Conservation (phyloP, 2,113 vertebrate species). For the Oreochromis tanganicae region DNA sequence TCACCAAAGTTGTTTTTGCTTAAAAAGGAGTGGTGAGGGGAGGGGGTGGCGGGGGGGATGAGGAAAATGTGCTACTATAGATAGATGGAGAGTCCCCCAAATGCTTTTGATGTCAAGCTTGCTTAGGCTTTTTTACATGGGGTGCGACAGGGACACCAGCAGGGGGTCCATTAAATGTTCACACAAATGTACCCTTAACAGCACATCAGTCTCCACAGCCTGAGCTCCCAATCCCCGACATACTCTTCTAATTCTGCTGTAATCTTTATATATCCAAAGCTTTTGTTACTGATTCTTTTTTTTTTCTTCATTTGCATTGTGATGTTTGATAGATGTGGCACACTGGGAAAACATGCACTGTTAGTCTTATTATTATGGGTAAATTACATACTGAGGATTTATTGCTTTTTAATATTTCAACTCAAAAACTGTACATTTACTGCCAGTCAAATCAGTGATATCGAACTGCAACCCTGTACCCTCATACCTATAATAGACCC, state of each 20-base stretch:
- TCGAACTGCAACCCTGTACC: background rate
- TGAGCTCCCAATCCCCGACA: background rate
- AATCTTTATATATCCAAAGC: background rate
- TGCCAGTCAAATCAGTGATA: background rate
- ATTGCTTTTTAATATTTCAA: background rate
- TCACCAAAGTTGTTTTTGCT: conserved; percentile 57
- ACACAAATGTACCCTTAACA: conserved; percentile 31
- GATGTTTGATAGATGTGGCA: background rate
- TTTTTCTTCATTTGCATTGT: background rate
- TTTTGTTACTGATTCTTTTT: background rate
- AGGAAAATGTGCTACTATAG: background rate
- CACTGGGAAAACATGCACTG: background rate
- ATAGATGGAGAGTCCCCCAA: conserved; percentile 24
- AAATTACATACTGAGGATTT: background rate
- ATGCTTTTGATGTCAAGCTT: conserved; percentile 50
- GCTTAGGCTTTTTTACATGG: conserved; percentile 26
- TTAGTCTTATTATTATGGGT: background rate
- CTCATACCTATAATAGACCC: too few relatives aligned
- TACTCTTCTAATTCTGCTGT: background rate
- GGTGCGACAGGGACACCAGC: background rate
- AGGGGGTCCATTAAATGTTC: conserved; percentile 56
- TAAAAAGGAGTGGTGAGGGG: conserved; percentile 12
- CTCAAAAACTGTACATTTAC: background rate
- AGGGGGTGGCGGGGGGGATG: background rate
- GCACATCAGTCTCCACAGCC: background rate